phyloP scores from a whole-genome alignment of 2,797 vertebrate species.

The Poecilia gillii region DNA sequence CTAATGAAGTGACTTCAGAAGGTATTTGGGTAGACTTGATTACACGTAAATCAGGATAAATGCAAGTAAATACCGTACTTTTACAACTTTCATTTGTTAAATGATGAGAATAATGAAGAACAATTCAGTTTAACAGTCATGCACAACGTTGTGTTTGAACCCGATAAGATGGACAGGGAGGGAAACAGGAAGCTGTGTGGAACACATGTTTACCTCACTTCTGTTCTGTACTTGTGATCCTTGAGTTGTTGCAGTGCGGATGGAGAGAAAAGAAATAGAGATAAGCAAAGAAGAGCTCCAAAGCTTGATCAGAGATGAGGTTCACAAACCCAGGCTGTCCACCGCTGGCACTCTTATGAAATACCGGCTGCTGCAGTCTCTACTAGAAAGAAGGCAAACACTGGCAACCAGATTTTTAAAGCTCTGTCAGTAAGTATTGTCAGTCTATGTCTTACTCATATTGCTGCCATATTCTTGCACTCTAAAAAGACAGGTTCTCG shows the following conservation, averaged over 20 bases:
- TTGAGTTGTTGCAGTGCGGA: conserved; percentile 40
- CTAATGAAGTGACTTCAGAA: too few species aligned
- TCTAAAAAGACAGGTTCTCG: background rate
- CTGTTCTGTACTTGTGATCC: background rate
- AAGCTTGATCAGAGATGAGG: conserved; percentile 53
- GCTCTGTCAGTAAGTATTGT: conserved; percentile 67
- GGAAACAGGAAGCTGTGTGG: background rate
- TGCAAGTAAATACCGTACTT: too few species aligned
- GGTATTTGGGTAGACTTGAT: too few species aligned
- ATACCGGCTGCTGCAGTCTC: conserved; percentile 43
- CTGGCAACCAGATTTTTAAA: conserved; percentile 36
- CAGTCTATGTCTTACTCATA: background rate
- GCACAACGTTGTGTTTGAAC: too few species aligned
- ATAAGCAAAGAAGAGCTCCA: conserved; percentile 60
- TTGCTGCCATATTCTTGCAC: background rate
- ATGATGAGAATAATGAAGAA: too few species aligned
- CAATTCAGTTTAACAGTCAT: too few species aligned
- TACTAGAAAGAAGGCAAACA: conserved; percentile 56
- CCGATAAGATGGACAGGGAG: background rate
- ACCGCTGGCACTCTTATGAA: conserved; percentile 25
- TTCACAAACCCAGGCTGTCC: conserved; percentile 36
- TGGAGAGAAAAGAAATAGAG: conserved; percentile 64
- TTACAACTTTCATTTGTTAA: too few species aligned
- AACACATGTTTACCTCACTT: background rate
- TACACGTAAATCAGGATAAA: too few species aligned